phyloP scores from a whole-genome alignment of 2,797 vertebrate species.

The Geotrypetes seraphini region DNA sequence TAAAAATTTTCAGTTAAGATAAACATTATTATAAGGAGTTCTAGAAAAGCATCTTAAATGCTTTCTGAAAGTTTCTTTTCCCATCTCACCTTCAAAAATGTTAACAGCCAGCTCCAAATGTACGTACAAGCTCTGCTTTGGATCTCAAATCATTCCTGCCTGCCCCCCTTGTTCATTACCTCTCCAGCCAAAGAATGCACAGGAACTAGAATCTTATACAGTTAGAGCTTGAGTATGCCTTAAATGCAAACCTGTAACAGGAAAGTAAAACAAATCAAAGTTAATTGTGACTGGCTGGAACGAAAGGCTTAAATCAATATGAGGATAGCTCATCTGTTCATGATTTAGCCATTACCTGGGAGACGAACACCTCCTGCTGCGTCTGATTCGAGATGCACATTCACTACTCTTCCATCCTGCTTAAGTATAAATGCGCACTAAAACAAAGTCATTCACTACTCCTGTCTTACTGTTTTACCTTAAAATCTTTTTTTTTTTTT shows the following conservation, averaged over 20 bases:
- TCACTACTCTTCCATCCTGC: conserved; percentile 16
- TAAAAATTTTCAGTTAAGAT: conserved; percentile 6
- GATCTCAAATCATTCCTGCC: conserved; percentile 13
- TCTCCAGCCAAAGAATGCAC: conserved; percentile 23
- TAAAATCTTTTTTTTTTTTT: conserved; percentile 16
- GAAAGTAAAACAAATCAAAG: conserved; percentile 57
- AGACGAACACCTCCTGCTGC: conserved; percentile 40
- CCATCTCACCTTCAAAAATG: conserved; percentile 16
- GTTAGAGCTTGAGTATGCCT: conserved; percentile 38
- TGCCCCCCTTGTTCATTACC: conserved; percentile 21
- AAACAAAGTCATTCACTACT: conserved; percentile 21
- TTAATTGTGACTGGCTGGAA: conserved; percentile 60
- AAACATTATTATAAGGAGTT: background rate
- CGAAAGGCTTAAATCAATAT: conserved; percentile 57
- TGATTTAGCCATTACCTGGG: conserved; percentile 58
- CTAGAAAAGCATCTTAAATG: background rate
- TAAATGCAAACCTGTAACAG: conserved; percentile 44
- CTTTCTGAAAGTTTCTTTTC: conserved; percentile 8
- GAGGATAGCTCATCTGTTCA: conserved; percentile 37
- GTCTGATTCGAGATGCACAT: conserved; percentile 39
- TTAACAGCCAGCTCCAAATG: conserved; percentile 14
- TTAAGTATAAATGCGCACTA: background rate
- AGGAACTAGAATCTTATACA: conserved; percentile 39
- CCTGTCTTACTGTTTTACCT: conserved; percentile 19
- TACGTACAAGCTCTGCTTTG: background rate